Conservation (phyloP, 35 echinoderm and acorn worm genomes). For the Apostichopus parvimensis region DNA sequence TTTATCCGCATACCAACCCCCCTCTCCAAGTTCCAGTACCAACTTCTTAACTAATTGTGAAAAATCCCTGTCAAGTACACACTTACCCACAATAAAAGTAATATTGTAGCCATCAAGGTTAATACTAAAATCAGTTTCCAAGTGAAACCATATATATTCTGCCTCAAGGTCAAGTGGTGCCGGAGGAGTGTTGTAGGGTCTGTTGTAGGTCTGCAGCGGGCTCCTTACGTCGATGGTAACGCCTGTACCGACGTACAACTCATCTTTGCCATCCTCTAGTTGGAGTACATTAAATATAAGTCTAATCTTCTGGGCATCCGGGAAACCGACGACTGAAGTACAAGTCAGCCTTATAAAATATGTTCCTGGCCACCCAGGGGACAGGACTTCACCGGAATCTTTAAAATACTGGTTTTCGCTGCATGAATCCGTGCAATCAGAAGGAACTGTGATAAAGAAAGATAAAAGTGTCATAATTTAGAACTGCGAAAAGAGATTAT, state of each 20-base stretch:
- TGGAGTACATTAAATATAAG: slow-evolving; percentile 41
- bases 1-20: no score
- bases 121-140: slow-evolving; percentile 47
- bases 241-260: slow-evolving; percentile 15
- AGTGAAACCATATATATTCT: slow-evolving; percentile 46
- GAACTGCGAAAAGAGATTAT: no score
- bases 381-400: slow-evolving; percentile 23
- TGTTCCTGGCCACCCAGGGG: slow-evolving; percentile 41
- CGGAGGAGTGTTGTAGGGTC: slow-evolving; percentile 33
- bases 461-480: neutral
- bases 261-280: slow-evolving; percentile 49
- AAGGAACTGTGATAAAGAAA: slow-evolving; percentile 6
- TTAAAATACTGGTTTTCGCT: slow-evolving; percentile 56
- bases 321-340: slow-evolving; percentile 37
- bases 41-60: no score
- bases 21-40: no score
- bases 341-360: slow-evolving; percentile 35
- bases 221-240: neutral
- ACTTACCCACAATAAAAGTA: slow-evolving; percentile 43
- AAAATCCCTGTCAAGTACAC: neutral
- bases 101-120: slow-evolving; percentile 54
- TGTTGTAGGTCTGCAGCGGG: neutral
- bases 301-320: slow-evolving; percentile 51
- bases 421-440: neutral
- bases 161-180: slow-evolving; percentile 24